A percentile compares a stretch with the other conserved stretches of the same genome.
Evolutionary conservation across 1,140 invertebrate species (phyloP).

Genomic region (Apis laboriosa): DNA sequence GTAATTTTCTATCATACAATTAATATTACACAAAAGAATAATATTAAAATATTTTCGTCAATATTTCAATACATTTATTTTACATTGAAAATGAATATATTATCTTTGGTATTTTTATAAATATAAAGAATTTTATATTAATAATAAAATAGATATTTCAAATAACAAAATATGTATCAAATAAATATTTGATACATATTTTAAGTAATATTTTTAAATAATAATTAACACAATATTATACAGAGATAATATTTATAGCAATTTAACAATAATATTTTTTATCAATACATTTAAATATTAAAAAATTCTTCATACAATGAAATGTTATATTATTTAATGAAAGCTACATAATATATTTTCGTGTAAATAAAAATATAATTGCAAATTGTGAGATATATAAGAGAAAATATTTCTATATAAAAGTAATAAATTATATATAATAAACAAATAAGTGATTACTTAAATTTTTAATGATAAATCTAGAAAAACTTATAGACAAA

Average conservation of each 20-base stretch:
- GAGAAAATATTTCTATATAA: neutral
- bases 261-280: neutral
- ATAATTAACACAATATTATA: neutral
- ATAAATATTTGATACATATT: slow-evolving; percentile 36
- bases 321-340: neutral
- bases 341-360: neutral
- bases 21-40: slow-evolving; percentile 60
- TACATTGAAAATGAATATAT: neutral
- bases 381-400: neutral
- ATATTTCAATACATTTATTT: slow-evolving; percentile 1
- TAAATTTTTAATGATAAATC: neutral
- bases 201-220: slow-evolving; percentile 5
- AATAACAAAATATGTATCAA: slow-evolving; percentile 31
- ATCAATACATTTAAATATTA: neutral
- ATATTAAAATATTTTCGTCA: slow-evolving; percentile 44
- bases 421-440: neutral
- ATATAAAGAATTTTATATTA: neutral
- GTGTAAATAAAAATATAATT: neutral
- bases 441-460: neutral
- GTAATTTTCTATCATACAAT: neutral
- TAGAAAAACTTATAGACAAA: neutral
- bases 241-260: neutral
- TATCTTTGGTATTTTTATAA: slow-evolving; percentile 26
- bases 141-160: neutral
- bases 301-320: neutral